A percentile compares a stretch with the other conserved stretches of the same genome.
Evolutionary conservation across 2,888 invertebrate genomes (phyloP).

Genomic region (Amaurobius ferox): DNA sequence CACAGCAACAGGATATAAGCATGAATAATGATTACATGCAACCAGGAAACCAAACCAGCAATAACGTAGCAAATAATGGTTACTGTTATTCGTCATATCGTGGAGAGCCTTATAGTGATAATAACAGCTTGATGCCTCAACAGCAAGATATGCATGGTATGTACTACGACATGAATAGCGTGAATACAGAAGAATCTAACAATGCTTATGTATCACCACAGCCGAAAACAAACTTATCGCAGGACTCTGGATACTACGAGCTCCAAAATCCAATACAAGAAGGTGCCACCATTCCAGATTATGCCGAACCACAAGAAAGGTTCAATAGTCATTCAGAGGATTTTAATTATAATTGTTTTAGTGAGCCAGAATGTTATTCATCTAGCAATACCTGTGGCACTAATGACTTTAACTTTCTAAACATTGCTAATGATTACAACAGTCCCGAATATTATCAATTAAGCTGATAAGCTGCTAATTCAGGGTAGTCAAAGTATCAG

Average conservation of each 20-base stretch:
- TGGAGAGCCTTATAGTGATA: conserved; percentile 41
- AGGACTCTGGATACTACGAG: conserved; percentile 68
- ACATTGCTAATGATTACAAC: conserved; percentile 91
- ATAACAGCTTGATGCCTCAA: conserved; percentile 18
- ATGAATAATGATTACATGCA: conserved; percentile 56
- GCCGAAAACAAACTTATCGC: conserved; percentile 58
- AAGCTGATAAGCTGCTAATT: conserved; percentile 79
- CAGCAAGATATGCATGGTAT: conserved; percentile 60
- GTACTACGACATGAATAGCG: conserved; percentile 70
- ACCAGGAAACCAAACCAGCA: conserved; percentile 31
- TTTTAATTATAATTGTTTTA: conserved; percentile 57
- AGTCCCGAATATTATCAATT: conserved; percentile 92
- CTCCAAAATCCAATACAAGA: conserved; percentile 53
- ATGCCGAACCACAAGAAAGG: conserved; percentile 34
- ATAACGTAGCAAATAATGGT: conserved; percentile 44
- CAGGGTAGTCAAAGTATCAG: neutral
- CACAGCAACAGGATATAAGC: conserved; percentile 25
- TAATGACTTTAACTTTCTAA: conserved; percentile 93
- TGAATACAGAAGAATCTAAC: conserved; percentile 46
- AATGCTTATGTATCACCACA: conserved; percentile 39
- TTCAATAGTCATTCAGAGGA: conserved; percentile 53
- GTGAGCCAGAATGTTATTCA: conserved; percentile 55
- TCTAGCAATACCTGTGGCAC: conserved; percentile 46
- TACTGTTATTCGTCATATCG: conserved; percentile 61
- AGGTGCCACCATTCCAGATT: conserved; percentile 49